Percentiles rank a stretch among this genome's conserved stretches.
Conservation (phyloP, 92 coral and sea anemone species). For the Diadumene lineata region DNA sequence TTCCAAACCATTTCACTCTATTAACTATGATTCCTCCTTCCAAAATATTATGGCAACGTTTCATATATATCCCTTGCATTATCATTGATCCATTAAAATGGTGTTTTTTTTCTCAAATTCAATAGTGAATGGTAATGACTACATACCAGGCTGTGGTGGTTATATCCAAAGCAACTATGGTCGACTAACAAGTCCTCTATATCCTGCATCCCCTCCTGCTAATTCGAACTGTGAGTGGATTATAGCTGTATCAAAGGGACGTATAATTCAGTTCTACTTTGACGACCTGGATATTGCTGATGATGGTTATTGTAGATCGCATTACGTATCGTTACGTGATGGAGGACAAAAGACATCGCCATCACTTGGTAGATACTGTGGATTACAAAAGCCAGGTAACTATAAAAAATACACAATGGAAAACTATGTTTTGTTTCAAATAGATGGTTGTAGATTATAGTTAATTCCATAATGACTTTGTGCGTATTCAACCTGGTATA, state of each 20-base stretch:
- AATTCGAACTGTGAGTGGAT: conserved; percentile 78
- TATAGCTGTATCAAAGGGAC: conserved; percentile 57
- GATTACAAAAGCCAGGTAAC: conserved; percentile 71
- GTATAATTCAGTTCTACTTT: conserved; percentile 61
- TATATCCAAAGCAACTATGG: conserved; percentile 52
- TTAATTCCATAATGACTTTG: no score
- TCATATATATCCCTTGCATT: no score
- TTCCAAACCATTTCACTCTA: no score
- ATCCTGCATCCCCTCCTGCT: conserved; percentile 51
- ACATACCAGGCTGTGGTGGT: conserved; percentile 55
- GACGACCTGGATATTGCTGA: conserved; percentile 55
- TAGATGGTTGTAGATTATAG: no score
- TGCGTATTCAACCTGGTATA: no score
- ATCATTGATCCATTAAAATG: no score
- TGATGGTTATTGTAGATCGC: conserved; percentile 58
- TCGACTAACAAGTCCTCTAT: conserved; percentile 65
- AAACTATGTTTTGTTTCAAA: no score
- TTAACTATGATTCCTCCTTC: no score
- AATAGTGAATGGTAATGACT: conserved; percentile 14
- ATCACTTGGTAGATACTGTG: conserved; percentile 81
- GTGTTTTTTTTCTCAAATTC: background rate
- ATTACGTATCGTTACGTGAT: conserved; percentile 71
- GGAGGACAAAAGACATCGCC: conserved; percentile 56
- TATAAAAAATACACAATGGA: no score
- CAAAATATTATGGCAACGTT: no score